Conservation (phyloP, 30 jellyfish, hydroid and myxozoan species). For the Pseudorhiza aurosa region DNA sequence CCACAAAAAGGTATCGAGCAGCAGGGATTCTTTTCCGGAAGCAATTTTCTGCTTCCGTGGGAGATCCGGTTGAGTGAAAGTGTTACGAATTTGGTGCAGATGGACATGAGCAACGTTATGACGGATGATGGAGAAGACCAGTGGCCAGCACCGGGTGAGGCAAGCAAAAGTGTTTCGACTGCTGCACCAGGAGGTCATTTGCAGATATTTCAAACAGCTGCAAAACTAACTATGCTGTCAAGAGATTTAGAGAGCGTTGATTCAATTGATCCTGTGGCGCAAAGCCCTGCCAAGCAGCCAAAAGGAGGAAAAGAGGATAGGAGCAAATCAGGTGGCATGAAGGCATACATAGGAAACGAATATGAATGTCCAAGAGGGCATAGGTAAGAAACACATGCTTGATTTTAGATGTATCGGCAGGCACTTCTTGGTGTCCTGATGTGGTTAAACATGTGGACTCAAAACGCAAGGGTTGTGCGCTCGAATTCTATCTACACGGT, state of each 20-base stretch:
- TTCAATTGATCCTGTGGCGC: background rate
- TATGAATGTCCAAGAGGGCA: slow-evolving; percentile 99
- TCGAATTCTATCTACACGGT: no score
- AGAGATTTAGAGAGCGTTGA: slow-evolving; percentile 61
- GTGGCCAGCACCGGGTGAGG: slow-evolving; percentile 99
- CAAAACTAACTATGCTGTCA: slow-evolving; percentile 59
- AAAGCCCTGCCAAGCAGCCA: slow-evolving; percentile 62
- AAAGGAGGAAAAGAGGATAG: slow-evolving; percentile 57
- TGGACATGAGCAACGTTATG: slow-evolving; percentile 30
- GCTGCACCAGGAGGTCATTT: slow-evolving; percentile 65
- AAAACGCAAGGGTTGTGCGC: no score
- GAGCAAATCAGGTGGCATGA: slow-evolving; percentile 17
- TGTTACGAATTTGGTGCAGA: slow-evolving; percentile 28
- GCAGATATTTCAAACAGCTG: slow-evolving; percentile 74
- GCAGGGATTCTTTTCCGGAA: slow-evolving; percentile 95
- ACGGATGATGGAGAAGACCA: slow-evolving; percentile 81
- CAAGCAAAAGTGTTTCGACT: slow-evolving; percentile 40
- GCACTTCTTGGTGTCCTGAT: no score
- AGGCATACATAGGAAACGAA: slow-evolving; percentile 89
- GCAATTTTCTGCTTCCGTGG: slow-evolving; percentile 90
- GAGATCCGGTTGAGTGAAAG: slow-evolving; percentile 82
- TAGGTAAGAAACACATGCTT: slow-evolving; percentile 61
- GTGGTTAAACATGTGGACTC: no score
- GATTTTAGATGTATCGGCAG: slow-evolving; percentile 6
- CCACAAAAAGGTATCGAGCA: slow-evolving; percentile 93